Evolutionary conservation across 1,140 invertebrate species (phyloP).

Genomic region (Drosophila neocordata): DNA sequence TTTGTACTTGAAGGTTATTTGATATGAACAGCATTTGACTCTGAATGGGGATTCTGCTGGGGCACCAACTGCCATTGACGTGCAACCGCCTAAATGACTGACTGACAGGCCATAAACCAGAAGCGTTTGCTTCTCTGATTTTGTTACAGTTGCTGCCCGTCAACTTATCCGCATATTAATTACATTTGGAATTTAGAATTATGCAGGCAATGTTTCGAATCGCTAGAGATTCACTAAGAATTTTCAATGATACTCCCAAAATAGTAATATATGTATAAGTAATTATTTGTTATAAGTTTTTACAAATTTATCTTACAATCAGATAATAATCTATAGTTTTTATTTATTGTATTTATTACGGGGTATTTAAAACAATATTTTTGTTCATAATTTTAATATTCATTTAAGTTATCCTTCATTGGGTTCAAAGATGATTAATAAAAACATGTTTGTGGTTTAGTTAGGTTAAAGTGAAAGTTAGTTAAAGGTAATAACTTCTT

Average conservation of each 20-base stretch:
- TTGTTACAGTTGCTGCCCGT: slow-evolving; percentile 23
- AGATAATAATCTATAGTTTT: too few species aligned
- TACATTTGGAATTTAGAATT: slow-evolving; percentile 46
- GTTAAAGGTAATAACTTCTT: too few species aligned
- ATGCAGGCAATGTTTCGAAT: slow-evolving; percentile 42
- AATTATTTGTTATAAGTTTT: too few species aligned
- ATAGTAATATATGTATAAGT: too few species aligned
- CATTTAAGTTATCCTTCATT: too few species aligned
- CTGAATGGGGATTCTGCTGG: slow-evolving; percentile 20
- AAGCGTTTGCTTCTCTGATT: slow-evolving; percentile 29
- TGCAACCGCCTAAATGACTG: slow-evolving; percentile 14
- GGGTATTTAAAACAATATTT: too few species aligned
- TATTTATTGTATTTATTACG: too few species aligned
- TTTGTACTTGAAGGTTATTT: slow-evolving; percentile 71
- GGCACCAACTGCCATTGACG: slow-evolving; percentile 29
- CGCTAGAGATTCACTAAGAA: slow-evolving; percentile 21
- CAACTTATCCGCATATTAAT: slow-evolving; percentile 41
- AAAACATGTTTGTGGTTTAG: too few species aligned
- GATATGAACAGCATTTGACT: slow-evolving; percentile 46
- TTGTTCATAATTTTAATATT: too few species aligned
- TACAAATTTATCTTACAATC: too few species aligned
- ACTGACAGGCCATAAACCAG: slow-evolving; percentile 31
- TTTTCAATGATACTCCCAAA: neutral
- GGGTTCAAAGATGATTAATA: too few species aligned
- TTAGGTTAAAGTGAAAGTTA: too few species aligned